Conservation (phyloP, 2,888 invertebrate genomes). For the Ormyrus nitidulus region DNA sequence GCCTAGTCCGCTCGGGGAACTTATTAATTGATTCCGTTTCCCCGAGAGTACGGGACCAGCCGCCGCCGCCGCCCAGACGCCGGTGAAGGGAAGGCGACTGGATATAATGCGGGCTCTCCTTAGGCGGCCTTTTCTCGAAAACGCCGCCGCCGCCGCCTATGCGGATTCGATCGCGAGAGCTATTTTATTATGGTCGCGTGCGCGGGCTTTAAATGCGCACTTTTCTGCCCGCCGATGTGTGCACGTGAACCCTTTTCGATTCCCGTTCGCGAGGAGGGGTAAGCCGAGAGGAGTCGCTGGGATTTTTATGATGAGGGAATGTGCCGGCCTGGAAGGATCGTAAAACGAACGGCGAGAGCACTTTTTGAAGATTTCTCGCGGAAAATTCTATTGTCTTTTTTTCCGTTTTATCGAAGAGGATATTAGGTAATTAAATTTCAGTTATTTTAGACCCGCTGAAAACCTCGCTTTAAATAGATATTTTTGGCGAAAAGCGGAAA, state of each 20-base stretch:
- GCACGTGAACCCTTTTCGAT: background rate
- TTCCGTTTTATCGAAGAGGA: no score
- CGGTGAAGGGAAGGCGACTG: constrained; percentile 33
- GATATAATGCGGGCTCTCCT: constrained; percentile 1
- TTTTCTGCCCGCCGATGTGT: background rate
- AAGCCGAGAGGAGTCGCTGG: no score
- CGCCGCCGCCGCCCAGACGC: constrained; percentile 2
- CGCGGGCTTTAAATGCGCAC: background rate
- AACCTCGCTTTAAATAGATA: no score
- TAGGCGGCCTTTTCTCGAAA: background rate
- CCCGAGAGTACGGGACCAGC: background rate
- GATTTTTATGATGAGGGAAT: no score
- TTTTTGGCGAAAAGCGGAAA: no score
- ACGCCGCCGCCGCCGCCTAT: background rate
- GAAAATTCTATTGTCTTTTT: no score
- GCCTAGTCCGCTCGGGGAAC: background rate
- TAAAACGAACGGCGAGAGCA: no score
- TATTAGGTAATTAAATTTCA: no score
- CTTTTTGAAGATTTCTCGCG: no score
- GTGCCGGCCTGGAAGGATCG: no score
- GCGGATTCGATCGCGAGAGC: constrained; percentile 20
- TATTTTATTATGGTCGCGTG: constrained; percentile 15
- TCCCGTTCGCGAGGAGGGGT: no score
- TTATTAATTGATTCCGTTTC: constrained; percentile 43
- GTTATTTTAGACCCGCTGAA: no score